phyloP scores from a whole-genome alignment of 2,113 vertebrate genomes.

The Hyla sarda region DNA sequence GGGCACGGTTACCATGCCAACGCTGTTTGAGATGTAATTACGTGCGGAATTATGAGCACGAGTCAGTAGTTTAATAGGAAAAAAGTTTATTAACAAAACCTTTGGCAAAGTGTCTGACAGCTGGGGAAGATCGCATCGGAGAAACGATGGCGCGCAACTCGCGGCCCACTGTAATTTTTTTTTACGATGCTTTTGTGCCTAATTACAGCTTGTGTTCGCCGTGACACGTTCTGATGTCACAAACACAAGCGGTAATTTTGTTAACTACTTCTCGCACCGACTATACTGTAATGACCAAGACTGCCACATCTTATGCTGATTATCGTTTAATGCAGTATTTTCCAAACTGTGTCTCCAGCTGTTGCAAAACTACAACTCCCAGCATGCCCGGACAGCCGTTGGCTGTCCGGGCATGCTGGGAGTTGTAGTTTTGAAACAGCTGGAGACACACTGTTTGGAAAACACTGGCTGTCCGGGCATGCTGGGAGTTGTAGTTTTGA shows the following conservation, averaged over 20 bases:
- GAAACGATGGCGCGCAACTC: not conserved
- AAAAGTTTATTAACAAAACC: conserved; percentile 60
- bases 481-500: too few species aligned
- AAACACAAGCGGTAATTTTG: not conserved
- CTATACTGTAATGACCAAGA: not conserved
- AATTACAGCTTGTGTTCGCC: conserved; percentile 24
- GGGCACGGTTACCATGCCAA: conserved; percentile 67
- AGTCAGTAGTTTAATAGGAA: conserved; percentile 42
- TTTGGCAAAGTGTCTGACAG: conserved; percentile 49
- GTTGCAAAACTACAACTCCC: too few species aligned
- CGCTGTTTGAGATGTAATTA: conserved; percentile 64
- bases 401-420: too few species aligned
- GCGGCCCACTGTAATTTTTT: conserved; percentile 15
- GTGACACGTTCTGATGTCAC: conserved; percentile 35
- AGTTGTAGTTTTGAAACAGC: too few species aligned
- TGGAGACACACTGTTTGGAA: too few species aligned
- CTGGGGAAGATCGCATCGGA: conserved; percentile 38
- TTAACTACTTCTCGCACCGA: not conserved
- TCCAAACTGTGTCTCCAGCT: too few species aligned
- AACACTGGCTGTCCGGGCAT: too few species aligned
- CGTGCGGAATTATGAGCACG: conserved; percentile 62
- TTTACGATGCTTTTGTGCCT: not conserved
- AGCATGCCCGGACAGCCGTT: too few species aligned
- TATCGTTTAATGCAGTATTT: too few species aligned
- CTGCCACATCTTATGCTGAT: not conserved